Percentiles rank a stretch among this genome's conserved stretches.
These are phyloP conservation scores for Poecilia picta DNA, from an alignment of 2,797 vertebrate genomes.

Conservation along the genomic window DNA sequence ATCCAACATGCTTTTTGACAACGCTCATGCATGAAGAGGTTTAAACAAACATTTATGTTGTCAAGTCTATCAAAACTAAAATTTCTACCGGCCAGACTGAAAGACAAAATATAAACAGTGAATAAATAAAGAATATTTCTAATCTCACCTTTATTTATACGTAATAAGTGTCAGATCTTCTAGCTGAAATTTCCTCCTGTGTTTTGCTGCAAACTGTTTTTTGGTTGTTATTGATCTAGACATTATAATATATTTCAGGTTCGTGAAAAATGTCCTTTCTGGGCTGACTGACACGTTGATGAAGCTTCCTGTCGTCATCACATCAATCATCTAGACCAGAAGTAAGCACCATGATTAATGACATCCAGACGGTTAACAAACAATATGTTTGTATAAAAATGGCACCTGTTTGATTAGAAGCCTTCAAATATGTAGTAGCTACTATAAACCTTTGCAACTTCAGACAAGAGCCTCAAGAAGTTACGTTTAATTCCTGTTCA, in stretches of 20 bases:
- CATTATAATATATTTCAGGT: conserved; percentile 6
- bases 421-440: neutral
- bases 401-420: neutral
- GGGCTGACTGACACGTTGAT: neutral
- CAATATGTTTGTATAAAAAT: neutral
- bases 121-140: neutral
- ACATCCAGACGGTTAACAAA: neutral
- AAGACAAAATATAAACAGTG: neutral
- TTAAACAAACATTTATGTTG: neutral
- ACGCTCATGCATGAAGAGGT: neutral
- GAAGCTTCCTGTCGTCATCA: neutral
- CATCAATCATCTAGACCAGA: conserved; percentile 12
- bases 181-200: neutral
- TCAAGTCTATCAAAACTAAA: neutral
- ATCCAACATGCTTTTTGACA: neutral
- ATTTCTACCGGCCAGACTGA: neutral
- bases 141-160: neutral
- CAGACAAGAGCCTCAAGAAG: neutral
- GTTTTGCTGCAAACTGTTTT: neutral
- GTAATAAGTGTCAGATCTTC: neutral
- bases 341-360: neutral
- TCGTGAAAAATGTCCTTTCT: neutral
- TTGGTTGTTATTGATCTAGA: neutral
- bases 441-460: neutral
- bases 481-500: neutral